These are phyloP conservation scores for Scaptomyza cyrtandrae DNA, from an alignment of 2,888 invertebrate species.

Conservation along the genomic window DNA sequence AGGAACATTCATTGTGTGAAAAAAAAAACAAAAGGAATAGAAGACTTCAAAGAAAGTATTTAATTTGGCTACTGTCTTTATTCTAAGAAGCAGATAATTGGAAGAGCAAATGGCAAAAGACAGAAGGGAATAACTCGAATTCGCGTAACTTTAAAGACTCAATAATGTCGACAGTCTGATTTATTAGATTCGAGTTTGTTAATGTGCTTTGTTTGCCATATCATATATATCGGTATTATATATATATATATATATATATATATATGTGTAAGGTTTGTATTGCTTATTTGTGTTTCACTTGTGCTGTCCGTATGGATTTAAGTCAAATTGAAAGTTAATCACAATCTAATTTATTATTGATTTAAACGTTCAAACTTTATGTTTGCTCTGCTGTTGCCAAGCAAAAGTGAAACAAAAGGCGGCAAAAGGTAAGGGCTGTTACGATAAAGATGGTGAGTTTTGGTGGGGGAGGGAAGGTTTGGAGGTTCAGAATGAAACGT, in stretches of 20 bases:
- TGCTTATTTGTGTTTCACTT: not conserved
- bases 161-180: not conserved
- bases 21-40: not conserved
- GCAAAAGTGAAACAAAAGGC: not conserved
- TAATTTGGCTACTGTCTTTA: not conserved
- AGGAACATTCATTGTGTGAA: not conserved
- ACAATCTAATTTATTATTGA: conserved; percentile 17
- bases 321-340: conserved; percentile 1
- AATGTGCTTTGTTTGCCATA: not conserved
- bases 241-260: conserved; percentile 2
- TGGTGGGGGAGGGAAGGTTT: not conserved
- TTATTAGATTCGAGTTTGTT: not conserved
- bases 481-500: not conserved
- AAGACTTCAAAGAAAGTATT: not conserved
- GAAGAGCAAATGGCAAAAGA: no score
- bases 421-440: not conserved
- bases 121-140: not conserved
- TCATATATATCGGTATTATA: not conserved
- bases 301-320: not conserved
- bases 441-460: no score
- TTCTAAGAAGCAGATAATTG: not conserved
- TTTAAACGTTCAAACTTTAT: not conserved
- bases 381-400: not conserved
- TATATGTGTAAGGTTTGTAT: not conserved
- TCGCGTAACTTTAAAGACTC: not conserved